Percentiles rank a stretch among this genome's conserved stretches.
Conservation (phyloP, 2,113 vertebrate species). For the Procavia capensis region DNA sequence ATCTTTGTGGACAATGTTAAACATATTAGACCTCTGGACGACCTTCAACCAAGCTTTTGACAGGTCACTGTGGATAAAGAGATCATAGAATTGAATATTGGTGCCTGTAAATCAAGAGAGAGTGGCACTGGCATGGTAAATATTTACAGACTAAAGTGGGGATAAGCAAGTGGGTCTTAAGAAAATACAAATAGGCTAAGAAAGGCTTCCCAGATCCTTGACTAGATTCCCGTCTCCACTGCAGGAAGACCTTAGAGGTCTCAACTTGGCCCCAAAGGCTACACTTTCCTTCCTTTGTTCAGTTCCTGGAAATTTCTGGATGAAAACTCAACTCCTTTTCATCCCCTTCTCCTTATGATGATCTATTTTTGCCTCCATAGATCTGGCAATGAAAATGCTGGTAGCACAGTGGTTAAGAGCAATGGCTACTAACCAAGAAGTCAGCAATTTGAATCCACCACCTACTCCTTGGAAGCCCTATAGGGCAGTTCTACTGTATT, state of each 20-base stretch:
- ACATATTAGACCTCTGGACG: neutral
- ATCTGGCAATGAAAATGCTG: too few relatives aligned
- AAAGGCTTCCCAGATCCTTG: neutral
- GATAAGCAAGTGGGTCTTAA: neutral
- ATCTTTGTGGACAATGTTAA: neutral
- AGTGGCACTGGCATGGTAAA: neutral
- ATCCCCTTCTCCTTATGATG: neutral
- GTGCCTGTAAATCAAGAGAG: neutral
- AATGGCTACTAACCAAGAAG: too few relatives aligned
- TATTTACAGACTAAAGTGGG: neutral
- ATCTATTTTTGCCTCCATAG: neutral
- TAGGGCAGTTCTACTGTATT: too few relatives aligned
- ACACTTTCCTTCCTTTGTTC: neutral
- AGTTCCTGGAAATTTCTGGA: neutral
- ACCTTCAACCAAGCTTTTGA: neutral
- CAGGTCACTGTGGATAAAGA: neutral
- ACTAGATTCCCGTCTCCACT: neutral
- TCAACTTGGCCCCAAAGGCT: neutral
- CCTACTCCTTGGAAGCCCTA: too few relatives aligned
- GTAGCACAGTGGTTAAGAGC: too few relatives aligned
- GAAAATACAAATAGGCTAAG: neutral
- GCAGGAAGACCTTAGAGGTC: neutral
- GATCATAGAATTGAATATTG: neutral
- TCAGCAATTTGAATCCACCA: too few relatives aligned
- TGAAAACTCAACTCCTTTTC: neutral